Conservation (phyloP, 2,888 invertebrate genomes). For the Cenopis cana region DNA sequence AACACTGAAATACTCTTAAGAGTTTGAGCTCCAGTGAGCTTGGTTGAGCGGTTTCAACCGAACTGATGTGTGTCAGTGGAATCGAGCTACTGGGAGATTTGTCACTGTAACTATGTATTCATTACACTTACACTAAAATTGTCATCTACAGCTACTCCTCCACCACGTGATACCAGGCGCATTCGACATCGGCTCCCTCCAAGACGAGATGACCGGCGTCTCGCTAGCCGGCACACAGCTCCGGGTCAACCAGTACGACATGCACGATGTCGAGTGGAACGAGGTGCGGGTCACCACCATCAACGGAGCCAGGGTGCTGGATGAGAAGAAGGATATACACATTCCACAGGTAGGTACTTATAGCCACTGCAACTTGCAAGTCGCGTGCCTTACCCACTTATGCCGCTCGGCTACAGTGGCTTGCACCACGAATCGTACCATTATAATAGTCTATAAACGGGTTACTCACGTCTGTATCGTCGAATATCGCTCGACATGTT, state of each 20-base stretch:
- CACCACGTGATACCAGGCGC: constrained; percentile 95
- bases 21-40: too few species aligned
- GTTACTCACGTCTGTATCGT: too few species aligned
- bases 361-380: not conserved
- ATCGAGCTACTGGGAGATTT: too few species aligned
- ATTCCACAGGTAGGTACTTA: constrained; percentile 91
- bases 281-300: constrained; percentile 93
- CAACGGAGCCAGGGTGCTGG: constrained; percentile 92
- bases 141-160: constrained; percentile 87
- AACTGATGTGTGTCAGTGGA: too few species aligned
- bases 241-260: constrained; percentile 93
- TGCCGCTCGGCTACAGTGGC: too few species aligned
- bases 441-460: too few species aligned
- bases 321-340: constrained; percentile 92
- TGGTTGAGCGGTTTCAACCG: too few species aligned
- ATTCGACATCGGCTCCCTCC: constrained; percentile 90
- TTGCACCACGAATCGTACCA: too few species aligned
- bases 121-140: not conserved
- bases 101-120: too few species aligned
- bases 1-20: too few species aligned
- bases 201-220: constrained; percentile 96
- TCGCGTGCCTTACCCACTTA: too few species aligned
- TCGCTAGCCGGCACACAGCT: constrained; percentile 94
- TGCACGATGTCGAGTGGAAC: constrained; percentile 96
- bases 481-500: too few species aligned